Conservation (phyloP, 2,113 vertebrate genomes). For the Cephalopterus ornatus region DNA sequence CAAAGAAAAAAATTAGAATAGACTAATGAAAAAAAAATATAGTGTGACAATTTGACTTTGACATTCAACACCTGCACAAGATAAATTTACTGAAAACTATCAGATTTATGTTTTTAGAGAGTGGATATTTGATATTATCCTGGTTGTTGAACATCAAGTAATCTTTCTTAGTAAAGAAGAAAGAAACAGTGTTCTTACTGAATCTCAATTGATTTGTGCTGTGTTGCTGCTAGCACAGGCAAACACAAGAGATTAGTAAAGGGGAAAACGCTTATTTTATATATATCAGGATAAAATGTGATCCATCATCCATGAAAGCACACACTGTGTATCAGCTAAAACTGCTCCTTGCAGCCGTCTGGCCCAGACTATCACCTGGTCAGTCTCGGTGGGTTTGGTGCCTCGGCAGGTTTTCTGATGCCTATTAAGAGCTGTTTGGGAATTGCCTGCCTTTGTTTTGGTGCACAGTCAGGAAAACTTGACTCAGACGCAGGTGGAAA, state of each 20-base stretch:
- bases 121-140: neutral
- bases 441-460: neutral
- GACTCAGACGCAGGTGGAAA: neutral
- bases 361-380: neutral
- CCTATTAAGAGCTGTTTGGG: neutral
- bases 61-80: neutral
- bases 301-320: neutral
- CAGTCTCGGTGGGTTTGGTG: neutral
- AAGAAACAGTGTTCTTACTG: neutral
- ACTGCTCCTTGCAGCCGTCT: neutral
- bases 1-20: neutral
- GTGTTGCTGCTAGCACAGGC: neutral
- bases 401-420: neutral
- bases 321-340: neutral
- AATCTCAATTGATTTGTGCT: slow-evolving; percentile 1
- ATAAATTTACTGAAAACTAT: neutral
- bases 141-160: neutral
- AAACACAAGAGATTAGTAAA: neutral
- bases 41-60: neutral
- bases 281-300: neutral
- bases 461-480: neutral
- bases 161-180: neutral
- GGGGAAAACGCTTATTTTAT: neutral
- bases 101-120: neutral
- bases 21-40: neutral